phyloP scores from a whole-genome alignment of 2,888 invertebrate species.

The Steinernema carpocapsae region DNA sequence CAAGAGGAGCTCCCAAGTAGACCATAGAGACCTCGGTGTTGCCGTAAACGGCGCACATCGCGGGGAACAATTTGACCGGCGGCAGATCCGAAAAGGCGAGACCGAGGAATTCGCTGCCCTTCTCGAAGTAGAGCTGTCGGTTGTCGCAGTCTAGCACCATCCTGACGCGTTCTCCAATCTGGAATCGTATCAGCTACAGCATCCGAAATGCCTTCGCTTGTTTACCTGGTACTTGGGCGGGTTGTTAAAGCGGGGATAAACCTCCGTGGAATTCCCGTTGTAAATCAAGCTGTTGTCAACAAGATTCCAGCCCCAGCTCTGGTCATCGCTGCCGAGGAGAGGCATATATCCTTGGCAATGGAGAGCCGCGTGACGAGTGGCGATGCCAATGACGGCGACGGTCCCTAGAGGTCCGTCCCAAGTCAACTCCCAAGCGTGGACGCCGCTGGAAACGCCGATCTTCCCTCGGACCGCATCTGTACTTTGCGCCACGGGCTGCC shows the following conservation, averaged over 20 bases:
- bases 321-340: conserved; percentile 89
- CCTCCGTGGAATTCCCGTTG: conserved; percentile 78
- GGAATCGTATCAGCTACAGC: conserved; percentile 45
- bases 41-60: conserved; percentile 96
- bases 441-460: conserved; percentile 56
- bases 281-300: conserved; percentile 95
- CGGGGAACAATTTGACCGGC: conserved; percentile 88
- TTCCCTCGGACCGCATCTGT: conserved; percentile 83
- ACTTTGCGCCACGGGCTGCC: conserved; percentile 97
- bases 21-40: conserved; percentile 99
- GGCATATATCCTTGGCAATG: conserved; percentile 95
- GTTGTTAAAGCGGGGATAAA: conserved; percentile 76
- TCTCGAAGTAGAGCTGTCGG: conserved; percentile 88
- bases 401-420: conserved; percentile 87
- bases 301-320: conserved; percentile 99
- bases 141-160: conserved; percentile 97
- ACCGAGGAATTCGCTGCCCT: conserved; percentile 93
- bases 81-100: conserved; percentile 90
- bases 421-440: conserved; percentile 62
- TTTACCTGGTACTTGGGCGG: conserved; percentile 83
- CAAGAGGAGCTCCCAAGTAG: conserved; percentile 91
- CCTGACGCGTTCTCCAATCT: conserved; percentile 95
- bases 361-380: conserved; percentile 87
- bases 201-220: neutral
- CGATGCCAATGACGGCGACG: conserved; percentile 93